Percentiles rank a stretch among this genome's conserved stretches.
phyloP scores from a whole-genome alignment of 1,140 invertebrate species.

The Argopecten irradians region DNA sequence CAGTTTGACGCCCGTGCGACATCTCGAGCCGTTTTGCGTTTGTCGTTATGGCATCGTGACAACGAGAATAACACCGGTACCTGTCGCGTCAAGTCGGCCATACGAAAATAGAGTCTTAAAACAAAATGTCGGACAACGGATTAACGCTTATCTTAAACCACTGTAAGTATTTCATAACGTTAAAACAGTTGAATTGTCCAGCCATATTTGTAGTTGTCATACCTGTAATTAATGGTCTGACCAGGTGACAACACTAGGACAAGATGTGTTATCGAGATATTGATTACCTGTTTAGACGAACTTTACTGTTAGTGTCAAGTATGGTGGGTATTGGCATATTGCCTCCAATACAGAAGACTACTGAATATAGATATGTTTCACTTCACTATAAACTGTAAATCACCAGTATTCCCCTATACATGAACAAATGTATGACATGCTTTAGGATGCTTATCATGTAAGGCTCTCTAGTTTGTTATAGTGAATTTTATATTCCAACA shows the following conservation, averaged over 20 bases:
- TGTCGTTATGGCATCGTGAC: conserved; percentile 20
- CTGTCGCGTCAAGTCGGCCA: neutral
- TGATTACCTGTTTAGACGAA: neutral
- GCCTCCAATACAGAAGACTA: no score
- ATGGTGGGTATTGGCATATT: no score
- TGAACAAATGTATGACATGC: no score
- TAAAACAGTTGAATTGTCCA: neutral
- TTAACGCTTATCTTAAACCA: neutral
- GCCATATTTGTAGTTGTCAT: neutral
- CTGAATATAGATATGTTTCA: no score
- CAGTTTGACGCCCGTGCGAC: conserved; percentile 4
- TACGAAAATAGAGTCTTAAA: neutral
- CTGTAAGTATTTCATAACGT: neutral
- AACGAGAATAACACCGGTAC: neutral
- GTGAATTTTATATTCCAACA: no score
- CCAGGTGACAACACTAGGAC: neutral
- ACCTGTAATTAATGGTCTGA: neutral
- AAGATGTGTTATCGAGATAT: neutral
- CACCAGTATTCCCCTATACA: no score
- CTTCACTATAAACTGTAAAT: no score
- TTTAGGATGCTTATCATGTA: no score
- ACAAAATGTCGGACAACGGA: conserved; percentile 2
- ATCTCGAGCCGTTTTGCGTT: neutral
- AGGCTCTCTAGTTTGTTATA: no score
- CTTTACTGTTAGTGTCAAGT: neutral